phyloP scores from a whole-genome alignment of 1,140 invertebrate genomes.

The Scaptomyza montana region DNA sequence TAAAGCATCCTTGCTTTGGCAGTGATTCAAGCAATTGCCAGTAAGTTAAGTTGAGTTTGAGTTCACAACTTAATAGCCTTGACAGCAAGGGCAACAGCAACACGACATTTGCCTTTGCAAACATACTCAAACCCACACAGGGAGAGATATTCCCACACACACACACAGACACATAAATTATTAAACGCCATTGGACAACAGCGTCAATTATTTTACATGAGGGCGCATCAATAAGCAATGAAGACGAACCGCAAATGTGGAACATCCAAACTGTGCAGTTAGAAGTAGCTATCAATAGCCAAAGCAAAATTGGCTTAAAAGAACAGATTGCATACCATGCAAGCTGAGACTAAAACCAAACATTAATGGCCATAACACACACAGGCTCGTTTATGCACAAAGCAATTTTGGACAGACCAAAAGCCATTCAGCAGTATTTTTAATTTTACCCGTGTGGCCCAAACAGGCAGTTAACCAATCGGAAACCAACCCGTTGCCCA shows the following conservation, averaged over 20 bases:
- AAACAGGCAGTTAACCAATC: slow-evolving; percentile 22
- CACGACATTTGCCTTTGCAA: slow-evolving; percentile 18
- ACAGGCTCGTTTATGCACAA: slow-evolving; percentile 38
- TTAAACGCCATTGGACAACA: slow-evolving; percentile 70
- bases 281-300: slow-evolving; percentile 24
- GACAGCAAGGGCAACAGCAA: slow-evolving; percentile 12
- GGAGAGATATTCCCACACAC: neutral
- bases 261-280: neutral
- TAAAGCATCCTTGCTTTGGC: slow-evolving; percentile 27
- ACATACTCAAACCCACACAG: slow-evolving; percentile 5
- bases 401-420: slow-evolving; percentile 24
- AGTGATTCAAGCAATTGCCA: neutral
- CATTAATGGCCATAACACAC: slow-evolving; percentile 38
- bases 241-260: slow-evolving; percentile 33
- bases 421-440: slow-evolving; percentile 45
- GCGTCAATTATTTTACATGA: slow-evolving; percentile 77
- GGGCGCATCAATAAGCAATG: slow-evolving; percentile 72
- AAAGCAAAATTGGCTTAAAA: slow-evolving; percentile 38
- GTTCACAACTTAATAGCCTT: slow-evolving; percentile 24
- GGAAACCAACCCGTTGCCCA: slow-evolving; percentile 36
- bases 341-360: slow-evolving; percentile 16
- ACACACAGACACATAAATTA: slow-evolving; percentile 58
- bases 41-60: slow-evolving; percentile 9
- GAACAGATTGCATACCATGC: slow-evolving; percentile 60
- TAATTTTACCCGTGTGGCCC: slow-evolving; percentile 57